Evolutionary conservation across 2,113 vertebrate species (phyloP).

Genomic region (Columba livia): DNA sequence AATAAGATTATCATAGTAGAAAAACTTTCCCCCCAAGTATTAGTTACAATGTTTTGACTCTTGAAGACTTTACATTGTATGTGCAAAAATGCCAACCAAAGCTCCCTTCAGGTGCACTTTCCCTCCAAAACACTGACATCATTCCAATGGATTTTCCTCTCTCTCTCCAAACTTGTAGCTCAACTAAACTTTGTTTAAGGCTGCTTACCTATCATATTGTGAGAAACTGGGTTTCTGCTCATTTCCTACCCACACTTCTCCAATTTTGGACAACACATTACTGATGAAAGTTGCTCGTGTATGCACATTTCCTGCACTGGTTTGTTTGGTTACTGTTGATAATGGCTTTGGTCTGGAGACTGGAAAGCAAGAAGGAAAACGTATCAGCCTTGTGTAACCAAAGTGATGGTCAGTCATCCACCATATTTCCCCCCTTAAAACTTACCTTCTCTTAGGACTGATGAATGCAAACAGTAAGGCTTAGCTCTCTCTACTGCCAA

Average conservation of each 20-base stretch:
- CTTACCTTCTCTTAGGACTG: conserved; percentile 84
- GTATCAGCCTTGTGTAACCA: not conserved
- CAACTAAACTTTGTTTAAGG: no score
- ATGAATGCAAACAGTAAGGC: conserved; percentile 83
- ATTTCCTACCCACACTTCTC: conserved; percentile 86
- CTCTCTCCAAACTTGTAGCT: no score
- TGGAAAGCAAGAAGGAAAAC: conserved; percentile 47
- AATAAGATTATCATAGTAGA: no score
- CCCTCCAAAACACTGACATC: no score
- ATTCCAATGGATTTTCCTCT: no score
- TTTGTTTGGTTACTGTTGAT: conserved; percentile 85
- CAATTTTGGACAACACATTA: conserved; percentile 88
- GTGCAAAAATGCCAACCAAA: no score
- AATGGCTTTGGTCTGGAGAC: conserved; percentile 89
- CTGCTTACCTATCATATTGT: conserved; percentile 74
- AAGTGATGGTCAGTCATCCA: no score
- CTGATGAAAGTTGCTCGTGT: conserved; percentile 80
- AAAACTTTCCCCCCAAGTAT: no score
- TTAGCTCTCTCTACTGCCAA: conserved; percentile 87
- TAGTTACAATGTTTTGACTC: no score
- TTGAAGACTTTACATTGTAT: no score
- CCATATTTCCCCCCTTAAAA: not conserved
- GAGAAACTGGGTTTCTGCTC: conserved; percentile 65
- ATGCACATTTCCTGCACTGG: conserved; percentile 78
- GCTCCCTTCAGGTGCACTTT: no score